Base-by-base conservation (phyloP, 2,113 vertebrate genomes). In the Euleptes europaea region DNA sequence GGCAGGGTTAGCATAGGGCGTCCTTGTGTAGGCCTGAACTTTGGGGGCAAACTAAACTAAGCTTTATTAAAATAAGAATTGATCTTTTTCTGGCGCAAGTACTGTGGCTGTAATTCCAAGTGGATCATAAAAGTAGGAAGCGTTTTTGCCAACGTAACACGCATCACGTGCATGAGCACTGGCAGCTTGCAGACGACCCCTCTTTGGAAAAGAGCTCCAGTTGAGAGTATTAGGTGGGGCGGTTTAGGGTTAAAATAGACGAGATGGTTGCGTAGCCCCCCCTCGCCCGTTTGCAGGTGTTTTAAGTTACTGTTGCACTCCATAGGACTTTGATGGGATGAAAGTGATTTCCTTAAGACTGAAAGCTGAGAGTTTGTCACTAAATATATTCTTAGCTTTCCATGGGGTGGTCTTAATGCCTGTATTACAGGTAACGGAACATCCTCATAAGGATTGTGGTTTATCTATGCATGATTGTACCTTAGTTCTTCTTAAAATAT, bases 401-500 rank as follows among this genome's bases (percentile, higher is more conserved):
- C 38, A 88, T 89, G 91, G 76, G 88, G 63, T 60, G 12, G 26
- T 60, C 21, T 2, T 33, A 35, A 71, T n/a, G 69, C 72, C 91
- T 81, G 0, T 82, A 1, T 84, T 84, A 80, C 93, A 92, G 88
- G 90, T 63, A 78, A 79, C 89, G 94, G 90, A 92, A 90, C 88
- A 74, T 91, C 74, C 38, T 51, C 80, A 15, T 89, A 85, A 94
- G 94, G 91, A 92, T 93, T 83, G 84, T 91, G 91, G 21, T 84
- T 91, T 93, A 93, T 92, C 91, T 95, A 96, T 95, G 94, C 96
- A 95, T 96, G 95, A 89, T 90, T 93, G 90, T 89, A 88, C 82
- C 88, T 93, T 95, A 94, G 94, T 93, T 94, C 71, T 33, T 95
- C 65, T 84, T 78, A 92, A 78, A 60, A 93, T 93, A 86, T 92